Evolutionary conservation across 2,888 invertebrate genomes (phyloP), one percentile per base, ranked within the genome.

Genomic region (Ischnura elegans): DNA sequence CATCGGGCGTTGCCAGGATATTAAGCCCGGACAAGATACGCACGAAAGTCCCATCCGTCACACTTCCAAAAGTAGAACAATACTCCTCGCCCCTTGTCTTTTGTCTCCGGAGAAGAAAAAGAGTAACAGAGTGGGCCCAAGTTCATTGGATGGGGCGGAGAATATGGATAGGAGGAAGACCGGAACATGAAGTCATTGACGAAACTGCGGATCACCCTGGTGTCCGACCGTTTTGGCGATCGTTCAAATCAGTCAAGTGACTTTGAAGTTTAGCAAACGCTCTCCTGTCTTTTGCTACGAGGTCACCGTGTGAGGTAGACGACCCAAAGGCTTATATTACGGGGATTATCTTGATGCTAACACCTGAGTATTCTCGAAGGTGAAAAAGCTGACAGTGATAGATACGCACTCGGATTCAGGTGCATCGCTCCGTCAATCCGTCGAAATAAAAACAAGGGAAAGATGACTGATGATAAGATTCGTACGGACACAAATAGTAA

Each of bases 51-150:
- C 25, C 86, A 86, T 86, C 86, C 46, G 86, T 86, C 86, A 86
- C 86, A 86, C 46, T 46, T 45, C 86, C 45, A 46, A 46, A 86
- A 45, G 86, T 86, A 86, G 86, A 86, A 86, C 86, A 86, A 86
- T 86, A 46, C 46, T n/a, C 86, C 45, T 86, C 45, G 86, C 46
- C 86, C 25, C 86, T 8, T 36, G 76, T 76, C 76, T 76, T 85
- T 86, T 86, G 86, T 86, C 86, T 45, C 25, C 2, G 46, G n/a
- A 21, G 0, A 45, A 86, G 10, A 19, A 21, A 46, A 86, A 19
- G 25, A 45, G 21, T 45, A 19, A 16, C 2, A 25, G 25, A 86
- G 25, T 5, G 43, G 29, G 43, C 10, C 25, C 45, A 45, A 45
- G 10, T 6, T 4, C 46, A n/a, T 86, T n/a, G n/a, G 45, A 13